phyloP scores from a whole-genome alignment of 2,113 vertebrate genomes.

The Abramis brama region DNA sequence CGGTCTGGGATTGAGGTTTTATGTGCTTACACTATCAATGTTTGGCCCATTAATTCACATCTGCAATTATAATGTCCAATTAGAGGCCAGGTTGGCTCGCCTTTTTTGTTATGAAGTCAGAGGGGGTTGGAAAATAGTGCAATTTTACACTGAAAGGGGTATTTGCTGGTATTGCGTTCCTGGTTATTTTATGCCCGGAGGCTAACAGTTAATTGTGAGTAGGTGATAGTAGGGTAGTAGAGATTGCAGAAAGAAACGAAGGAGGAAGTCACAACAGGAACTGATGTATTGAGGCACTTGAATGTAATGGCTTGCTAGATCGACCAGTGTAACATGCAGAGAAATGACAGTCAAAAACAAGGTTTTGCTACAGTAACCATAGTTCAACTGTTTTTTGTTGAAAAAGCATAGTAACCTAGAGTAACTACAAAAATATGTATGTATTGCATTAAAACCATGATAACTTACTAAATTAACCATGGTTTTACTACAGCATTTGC shows the following conservation, averaged over 20 bases:
- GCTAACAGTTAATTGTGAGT: conserved; percentile 28
- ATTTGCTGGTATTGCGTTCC: conserved; percentile 22
- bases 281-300: conserved; percentile 63
- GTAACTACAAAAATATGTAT: too few species aligned
- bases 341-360: neutral
- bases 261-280: neutral
- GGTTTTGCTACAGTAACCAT: neutral
- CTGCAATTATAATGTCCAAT: conserved; percentile 68
- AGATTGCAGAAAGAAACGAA: neutral
- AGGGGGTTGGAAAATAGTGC: conserved; percentile 53
- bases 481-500: neutral
- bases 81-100: conserved; percentile 65
- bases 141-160: conserved; percentile 32
- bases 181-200: conserved; percentile 43
- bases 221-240: neutral
- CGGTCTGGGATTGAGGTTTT: conserved; percentile 46
- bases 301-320: conserved; percentile 48
- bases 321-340: neutral
- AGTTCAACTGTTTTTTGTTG: neutral
- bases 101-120: conserved; percentile 50
- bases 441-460: too few species aligned
- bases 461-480: neutral
- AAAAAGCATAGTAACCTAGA: neutral
- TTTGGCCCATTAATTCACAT: conserved; percentile 58
- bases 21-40: conserved; percentile 57